Evolutionary conservation across 2,113 vertebrate genomes (phyloP).

Genomic region (Chascanopsetta lugubris): DNA sequence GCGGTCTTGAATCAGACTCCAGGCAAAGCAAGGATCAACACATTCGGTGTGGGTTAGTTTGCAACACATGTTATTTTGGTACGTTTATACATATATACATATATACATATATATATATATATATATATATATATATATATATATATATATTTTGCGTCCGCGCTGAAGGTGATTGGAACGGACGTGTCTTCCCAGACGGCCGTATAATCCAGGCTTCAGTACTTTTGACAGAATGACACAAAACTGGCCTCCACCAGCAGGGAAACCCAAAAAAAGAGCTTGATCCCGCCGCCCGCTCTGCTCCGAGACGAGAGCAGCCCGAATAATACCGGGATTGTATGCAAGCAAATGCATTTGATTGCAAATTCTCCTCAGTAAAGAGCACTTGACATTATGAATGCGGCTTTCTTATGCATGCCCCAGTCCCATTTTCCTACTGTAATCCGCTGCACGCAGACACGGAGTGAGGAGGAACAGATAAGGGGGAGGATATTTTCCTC

Average conservation of each 20-base stretch:
- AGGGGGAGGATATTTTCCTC: slow-evolving; percentile 7
- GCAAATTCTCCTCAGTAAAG: slow-evolving; percentile 3
- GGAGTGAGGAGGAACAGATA: background rate
- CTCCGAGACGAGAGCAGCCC: background rate
- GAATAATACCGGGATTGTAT: background rate
- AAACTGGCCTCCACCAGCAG: slow-evolving; percentile 18
- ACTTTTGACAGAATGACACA: slow-evolving; percentile 2
- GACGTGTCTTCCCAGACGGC: background rate
- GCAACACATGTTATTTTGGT: background rate
- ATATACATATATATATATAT: background rate
- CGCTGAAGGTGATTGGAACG: background rate
- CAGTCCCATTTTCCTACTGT: slow-evolving; percentile 7
- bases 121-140: background rate
- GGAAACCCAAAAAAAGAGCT: background rate
- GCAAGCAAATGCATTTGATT: background rate
- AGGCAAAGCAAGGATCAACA: background rate
- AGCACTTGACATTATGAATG: slow-evolving; percentile 20
- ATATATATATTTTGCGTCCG: background rate
- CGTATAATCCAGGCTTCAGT: slow-evolving; percentile 3
- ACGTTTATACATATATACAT: too few relatives aligned
- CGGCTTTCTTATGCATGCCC: background rate
- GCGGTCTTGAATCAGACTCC: background rate
- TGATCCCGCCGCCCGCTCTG: background rate
- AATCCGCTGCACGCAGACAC: slow-evolving; percentile 23
- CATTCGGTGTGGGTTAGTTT: background rate